Evolutionary conservation across 2,888 invertebrate species (phyloP), one percentile per base, ranked within the genome.

Genomic region (Rhagium mordax): DNA sequence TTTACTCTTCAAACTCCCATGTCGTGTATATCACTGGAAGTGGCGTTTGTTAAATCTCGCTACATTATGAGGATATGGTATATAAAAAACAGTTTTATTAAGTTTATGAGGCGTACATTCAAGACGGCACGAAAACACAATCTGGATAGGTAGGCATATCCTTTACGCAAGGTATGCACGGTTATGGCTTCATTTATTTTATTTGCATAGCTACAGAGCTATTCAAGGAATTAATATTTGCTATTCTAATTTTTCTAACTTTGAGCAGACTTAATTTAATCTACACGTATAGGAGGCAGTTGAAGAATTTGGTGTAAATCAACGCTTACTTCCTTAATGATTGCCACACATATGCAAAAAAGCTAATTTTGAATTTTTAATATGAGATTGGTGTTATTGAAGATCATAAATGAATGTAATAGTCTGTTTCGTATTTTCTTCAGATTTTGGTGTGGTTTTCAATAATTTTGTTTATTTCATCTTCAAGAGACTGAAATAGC

Each of bases 1-100:
- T 57, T 57, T 57, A 27, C 55, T 57, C 27, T 57, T 15, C 27
- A 27, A n/a, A 16, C 15, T 57, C 53, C 15, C 55, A 57, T 57
- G 53, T 20, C 24, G 53, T n/a, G 41, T 41, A 41, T 41, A 41
- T 41, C 41, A 41, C 41, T 41, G n/a, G n/a, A 41, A 41, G n/a
- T 41, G 41, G 41, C 41, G n/a, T 41, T 41, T 41, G 41, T 41
- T 41, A 41, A 41, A 41, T 41, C 41, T 41, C n/a, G n/a, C n/a
- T 41, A 2, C n/a, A 41, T 41, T 41, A 41, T n/a, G n/a, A 41
- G 41, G 41, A 41, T 41, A 4, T 41, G 41, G 3, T 41, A 15
- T 41, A n/a, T 41, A 41, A 41, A 41, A 41, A 41, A 41, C 41
- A n/a, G n/a, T 41, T 41, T 41, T 41, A 41, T 41, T 41, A 41